Percentiles rank a stretch among this genome's conserved stretches.
Conservation (phyloP, 2,888 invertebrate species). For the Torymus aiolomorphi region DNA sequence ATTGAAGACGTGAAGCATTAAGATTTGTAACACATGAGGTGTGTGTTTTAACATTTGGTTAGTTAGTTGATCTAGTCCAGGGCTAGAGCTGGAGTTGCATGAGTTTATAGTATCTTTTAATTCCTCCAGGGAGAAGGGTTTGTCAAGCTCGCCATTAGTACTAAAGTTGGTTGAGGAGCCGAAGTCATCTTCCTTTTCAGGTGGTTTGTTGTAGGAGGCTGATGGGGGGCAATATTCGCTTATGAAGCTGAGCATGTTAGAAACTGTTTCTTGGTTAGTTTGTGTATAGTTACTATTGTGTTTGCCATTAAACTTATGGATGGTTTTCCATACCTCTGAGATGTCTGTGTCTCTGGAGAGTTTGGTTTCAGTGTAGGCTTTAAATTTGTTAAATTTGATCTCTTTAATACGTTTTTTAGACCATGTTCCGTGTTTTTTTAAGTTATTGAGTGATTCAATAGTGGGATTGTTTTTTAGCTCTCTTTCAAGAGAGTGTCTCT, state of each 20-base stretch:
- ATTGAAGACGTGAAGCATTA: background rate
- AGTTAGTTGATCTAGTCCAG: conserved; percentile 18
- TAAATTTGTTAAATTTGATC: background rate
- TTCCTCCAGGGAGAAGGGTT: background rate
- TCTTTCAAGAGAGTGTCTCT: background rate
- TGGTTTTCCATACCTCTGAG: background rate
- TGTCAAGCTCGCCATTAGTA: too few species aligned
- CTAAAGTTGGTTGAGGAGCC: background rate
- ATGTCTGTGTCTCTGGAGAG: background rate
- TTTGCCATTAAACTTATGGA: background rate
- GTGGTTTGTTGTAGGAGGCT: too few species aligned
- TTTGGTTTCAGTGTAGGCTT: too few species aligned
- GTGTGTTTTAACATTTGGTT: conserved; percentile 17
- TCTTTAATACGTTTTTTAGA: background rate
- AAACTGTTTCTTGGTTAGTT: too few species aligned
- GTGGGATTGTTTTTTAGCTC: background rate
- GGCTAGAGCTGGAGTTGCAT: background rate
- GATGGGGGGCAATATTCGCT: too few species aligned
- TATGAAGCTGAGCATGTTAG: too few species aligned
- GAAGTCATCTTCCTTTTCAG: background rate
- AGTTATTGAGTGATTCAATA: background rate
- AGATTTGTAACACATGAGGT: background rate
- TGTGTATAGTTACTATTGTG: too few species aligned
- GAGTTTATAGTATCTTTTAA: background rate
- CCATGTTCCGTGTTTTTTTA: background rate